Evolutionary conservation across 2,113 vertebrate genomes (phyloP), one percentile per base, ranked within the genome.

Genomic region (Ovibos moschatus): DNA sequence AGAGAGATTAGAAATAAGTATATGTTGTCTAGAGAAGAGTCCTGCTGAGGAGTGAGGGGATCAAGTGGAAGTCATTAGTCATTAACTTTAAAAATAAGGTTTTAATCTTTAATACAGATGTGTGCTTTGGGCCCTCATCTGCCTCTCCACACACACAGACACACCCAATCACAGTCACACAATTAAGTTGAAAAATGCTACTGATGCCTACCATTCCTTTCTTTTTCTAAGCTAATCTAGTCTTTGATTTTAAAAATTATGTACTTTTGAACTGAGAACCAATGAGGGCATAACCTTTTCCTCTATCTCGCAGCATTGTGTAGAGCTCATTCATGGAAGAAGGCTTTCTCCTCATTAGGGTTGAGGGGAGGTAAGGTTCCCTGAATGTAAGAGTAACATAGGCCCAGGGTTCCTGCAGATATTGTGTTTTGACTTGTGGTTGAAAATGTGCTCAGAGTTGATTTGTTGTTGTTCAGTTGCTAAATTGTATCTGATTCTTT

Each of bases 1-100:
- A 19, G 45, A 94, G 90, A 36, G 55, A 91, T 57, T 74, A 81
- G 96, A 96, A 97, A 76, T 96, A 95, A 67, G 64, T 89, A 2
- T 94, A 36, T 33, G 64, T 27, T 51, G 45, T 78, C 86, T 91
- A 47, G 62, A 79, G 78, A 81, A 76, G 51, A 51, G 57, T 57
- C 25, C 15, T 25, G 25, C 45, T 67, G 91, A 92, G 67, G 51
- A 88, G 84, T 92, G 87, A 93, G 89, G 89, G 55, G 91, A 55
- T 71, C 30, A 14, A 25, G 33, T 95, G 0, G 91, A 89, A 94
- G 79, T 90, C 67, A 50, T 96, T 91, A 90, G 30, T 62, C 64
- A 86, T 30, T 81, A 79, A 7, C 19, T 81, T 87, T 86, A 95
- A 85, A 96, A 92, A 67, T 85, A 87, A 64, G 76, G 28, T 83